Evolutionary conservation across 2,797 vertebrate genomes (phyloP).

Genomic region (Hafferia zeledoni): DNA sequence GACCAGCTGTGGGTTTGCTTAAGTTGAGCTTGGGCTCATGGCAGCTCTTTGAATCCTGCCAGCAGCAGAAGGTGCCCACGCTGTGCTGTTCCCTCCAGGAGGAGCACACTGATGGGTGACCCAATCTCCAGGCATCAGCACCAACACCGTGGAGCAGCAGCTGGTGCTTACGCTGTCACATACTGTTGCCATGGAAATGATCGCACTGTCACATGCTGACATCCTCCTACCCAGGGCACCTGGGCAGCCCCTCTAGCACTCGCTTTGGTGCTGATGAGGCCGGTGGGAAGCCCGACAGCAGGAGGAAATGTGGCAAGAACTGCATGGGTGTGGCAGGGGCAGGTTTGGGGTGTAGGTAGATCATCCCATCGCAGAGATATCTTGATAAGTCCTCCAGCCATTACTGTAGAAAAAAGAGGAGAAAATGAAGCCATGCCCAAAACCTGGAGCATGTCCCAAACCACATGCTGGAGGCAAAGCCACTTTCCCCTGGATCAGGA

Average conservation of each 20-base stretch:
- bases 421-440: neutral
- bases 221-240: slow-evolving; percentile 3
- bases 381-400: neutral
- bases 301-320: neutral
- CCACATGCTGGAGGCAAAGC: rapidly evolving
- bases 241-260: neutral
- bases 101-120: rapidly evolving
- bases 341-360: neutral
- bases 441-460: neutral
- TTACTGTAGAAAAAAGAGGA: neutral
- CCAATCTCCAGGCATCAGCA: rapidly evolving
- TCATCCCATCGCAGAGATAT: rapidly evolving
- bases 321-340: neutral
- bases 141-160: neutral
- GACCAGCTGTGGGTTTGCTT: neutral
- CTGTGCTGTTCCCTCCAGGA: neutral
- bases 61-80: rapidly evolving
- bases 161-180: neutral
- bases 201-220: neutral
- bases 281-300: rapidly evolving
- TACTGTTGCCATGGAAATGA: slow-evolving; percentile 34
- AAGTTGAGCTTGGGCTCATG: rapidly evolving
- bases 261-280: neutral
- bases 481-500: rapidly evolving
- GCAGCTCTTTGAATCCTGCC: rapidly evolving